phyloP scores from a whole-genome alignment of 2,797 vertebrate species.

The Helostoma temminkii region DNA sequence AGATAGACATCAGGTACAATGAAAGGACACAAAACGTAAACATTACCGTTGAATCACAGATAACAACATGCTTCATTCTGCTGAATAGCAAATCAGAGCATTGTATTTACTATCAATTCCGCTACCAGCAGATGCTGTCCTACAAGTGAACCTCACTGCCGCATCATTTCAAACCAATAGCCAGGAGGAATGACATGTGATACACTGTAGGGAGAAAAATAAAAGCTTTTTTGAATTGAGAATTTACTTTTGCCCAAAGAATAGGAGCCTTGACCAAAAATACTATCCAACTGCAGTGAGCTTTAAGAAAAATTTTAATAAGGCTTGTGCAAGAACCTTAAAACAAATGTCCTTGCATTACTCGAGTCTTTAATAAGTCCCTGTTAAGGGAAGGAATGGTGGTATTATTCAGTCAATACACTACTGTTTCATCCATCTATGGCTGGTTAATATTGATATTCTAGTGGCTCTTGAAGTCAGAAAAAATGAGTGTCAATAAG shows the following conservation, averaged over 20 bases:
- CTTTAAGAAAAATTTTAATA: slow-evolving; percentile 12
- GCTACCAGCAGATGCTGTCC: slow-evolving; percentile 39
- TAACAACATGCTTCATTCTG: slow-evolving; percentile 43
- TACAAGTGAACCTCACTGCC: slow-evolving; percentile 37
- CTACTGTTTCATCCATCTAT: background rate
- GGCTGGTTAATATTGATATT: background rate
- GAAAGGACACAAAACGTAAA: slow-evolving; percentile 53
- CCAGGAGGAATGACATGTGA: slow-evolving; percentile 8
- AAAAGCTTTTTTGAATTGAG: background rate
- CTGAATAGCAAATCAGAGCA: slow-evolving; percentile 24
- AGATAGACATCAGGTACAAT: slow-evolving; percentile 62
- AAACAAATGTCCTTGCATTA: slow-evolving; percentile 10
- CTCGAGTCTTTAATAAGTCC: background rate
- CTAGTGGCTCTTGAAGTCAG: background rate
- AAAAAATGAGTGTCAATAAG: slow-evolving; percentile 8
- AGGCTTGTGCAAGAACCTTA: slow-evolving; percentile 6
- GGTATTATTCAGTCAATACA: slow-evolving; percentile 1
- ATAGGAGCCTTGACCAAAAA: slow-evolving; percentile 2
- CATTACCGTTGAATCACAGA: slow-evolving; percentile 38
- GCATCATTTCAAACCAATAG: slow-evolving; percentile 18
- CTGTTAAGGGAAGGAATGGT: background rate
- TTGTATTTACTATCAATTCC: slow-evolving; percentile 30
- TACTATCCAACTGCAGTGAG: slow-evolving; percentile 5
- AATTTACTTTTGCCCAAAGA: slow-evolving; percentile 24
- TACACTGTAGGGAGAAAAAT: background rate